Base-by-base conservation (phyloP, 2,888 invertebrate genomes). In the Trissolcus brochymenae region DNA sequence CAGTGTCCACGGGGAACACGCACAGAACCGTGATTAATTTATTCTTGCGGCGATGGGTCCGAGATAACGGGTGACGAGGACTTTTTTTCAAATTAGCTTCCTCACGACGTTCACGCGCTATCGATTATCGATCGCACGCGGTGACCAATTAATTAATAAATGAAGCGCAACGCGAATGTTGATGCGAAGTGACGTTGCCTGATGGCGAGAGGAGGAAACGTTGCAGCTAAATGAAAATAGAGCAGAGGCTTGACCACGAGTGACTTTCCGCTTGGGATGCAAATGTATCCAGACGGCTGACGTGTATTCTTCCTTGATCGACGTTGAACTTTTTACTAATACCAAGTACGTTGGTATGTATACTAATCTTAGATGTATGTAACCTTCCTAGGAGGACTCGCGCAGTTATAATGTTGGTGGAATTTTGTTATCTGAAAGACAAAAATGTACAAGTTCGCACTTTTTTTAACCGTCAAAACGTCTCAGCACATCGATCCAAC, bases 211-310 rank as follows among this genome's bases (percentile, higher is more conserved):
- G 40, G 67, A 57, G 46, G 53, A 74, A 67, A 74, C 50, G 55
- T 43, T 57, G 61, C 60, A 49, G 55, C 43, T 62, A 54, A 59
- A 57, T 59, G 57, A 40, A 60, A 62, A 66, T 72, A 78, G 73
- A 70, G 67, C 78, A 72, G 17, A 35, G 53, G 43, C n/a, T 3
- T 43, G 43, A 13, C 43, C 43, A 43, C 43, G 4, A 43, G n/a
- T 7, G 43, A 43, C 43, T 43, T 25, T 13, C 43, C 11, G 43
- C 43, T 43, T 43, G 40, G 25, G 46, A 16, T 14, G 17, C 17
- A n/a, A 51, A 14, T 29, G 51, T 17, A 51, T 77, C 75, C 73
- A 57, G 61, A 86, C 86, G 83, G 80, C 72, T 84, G 83, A 81
- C 83, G 81, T 85, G 85, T 81, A 25, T 25, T 25, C 25, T 25